Percentiles rank a stretch among this genome's conserved stretches.
Evolutionary conservation across 1,140 invertebrate genomes (phyloP).

Genomic region (Papilio aristodemus): DNA sequence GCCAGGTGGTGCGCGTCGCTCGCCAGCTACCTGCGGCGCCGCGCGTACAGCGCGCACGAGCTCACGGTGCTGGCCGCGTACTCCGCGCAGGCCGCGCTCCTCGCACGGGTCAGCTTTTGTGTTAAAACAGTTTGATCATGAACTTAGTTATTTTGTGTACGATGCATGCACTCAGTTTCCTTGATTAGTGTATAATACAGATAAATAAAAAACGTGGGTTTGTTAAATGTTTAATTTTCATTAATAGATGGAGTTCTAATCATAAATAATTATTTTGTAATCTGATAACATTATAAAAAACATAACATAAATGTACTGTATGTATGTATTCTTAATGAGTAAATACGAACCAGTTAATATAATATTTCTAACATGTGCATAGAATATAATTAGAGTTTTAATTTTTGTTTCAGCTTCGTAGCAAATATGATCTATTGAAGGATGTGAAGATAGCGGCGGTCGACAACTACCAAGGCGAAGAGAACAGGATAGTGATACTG

Average conservation of each 20-base stretch:
- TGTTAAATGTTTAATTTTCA: too few species aligned
- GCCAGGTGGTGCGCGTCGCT: constrained; percentile 82
- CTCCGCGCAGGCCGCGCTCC: constrained; percentile 79
- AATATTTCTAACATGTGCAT: too few species aligned
- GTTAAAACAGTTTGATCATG: not conserved
- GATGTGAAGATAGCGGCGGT: constrained; percentile 82
- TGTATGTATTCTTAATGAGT: too few species aligned
- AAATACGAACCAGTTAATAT: too few species aligned
- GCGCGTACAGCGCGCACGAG: constrained; percentile 80
- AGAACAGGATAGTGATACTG: constrained; percentile 90
- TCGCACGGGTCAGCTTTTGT: constrained; percentile 53
- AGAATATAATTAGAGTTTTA: too few species aligned
- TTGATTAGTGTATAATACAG: too few species aligned
- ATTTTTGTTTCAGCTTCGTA: constrained; percentile 50
- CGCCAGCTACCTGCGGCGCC: constrained; percentile 81
- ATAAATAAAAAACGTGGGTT: too few species aligned
- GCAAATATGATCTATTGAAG: constrained; percentile 45
- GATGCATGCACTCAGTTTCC: too few species aligned
- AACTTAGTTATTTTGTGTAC: not conserved
- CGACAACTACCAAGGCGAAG: constrained; percentile 93
- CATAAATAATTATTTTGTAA: too few species aligned
- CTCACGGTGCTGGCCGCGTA: constrained; percentile 87
- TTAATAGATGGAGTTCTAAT: too few species aligned
- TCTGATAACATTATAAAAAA: too few species aligned
- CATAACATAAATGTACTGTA: too few species aligned